A percentile compares a stretch with the other conserved stretches of the same genome.
Evolutionary conservation across 2,888 invertebrate species (phyloP).

Genomic region (Tachystola acroxantha): DNA sequence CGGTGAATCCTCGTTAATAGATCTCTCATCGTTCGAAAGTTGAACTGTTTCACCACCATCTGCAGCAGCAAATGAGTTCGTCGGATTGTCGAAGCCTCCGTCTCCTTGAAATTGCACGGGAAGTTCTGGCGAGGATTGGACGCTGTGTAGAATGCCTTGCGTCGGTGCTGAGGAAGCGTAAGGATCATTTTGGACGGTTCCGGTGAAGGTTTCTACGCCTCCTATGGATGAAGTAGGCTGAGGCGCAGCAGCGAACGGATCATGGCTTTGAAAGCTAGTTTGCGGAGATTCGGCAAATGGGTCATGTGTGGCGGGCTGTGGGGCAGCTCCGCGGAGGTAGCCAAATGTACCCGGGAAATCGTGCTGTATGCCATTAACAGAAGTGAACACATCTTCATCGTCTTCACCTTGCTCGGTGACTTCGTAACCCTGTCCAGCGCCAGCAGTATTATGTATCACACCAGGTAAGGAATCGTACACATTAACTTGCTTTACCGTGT

Average conservation of each 20-base stretch:
- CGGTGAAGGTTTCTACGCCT: slow-evolving; percentile 39
- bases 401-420: slow-evolving; percentile 63
- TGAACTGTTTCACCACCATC: slow-evolving; percentile 23
- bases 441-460: slow-evolving; percentile 31
- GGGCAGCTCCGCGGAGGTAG: slow-evolving; percentile 42
- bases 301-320: slow-evolving; percentile 34
- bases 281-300: slow-evolving; percentile 42
- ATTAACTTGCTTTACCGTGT: slow-evolving; percentile 65
- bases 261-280: slow-evolving; percentile 33
- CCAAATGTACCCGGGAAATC: slow-evolving; percentile 51
- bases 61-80: slow-evolving; percentile 36
- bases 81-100: slow-evolving; percentile 37
- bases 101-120: slow-evolving; percentile 30
- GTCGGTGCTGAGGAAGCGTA: slow-evolving; percentile 36
- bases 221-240: slow-evolving; percentile 37
- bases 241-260: slow-evolving; percentile 40
- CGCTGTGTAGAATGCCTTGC: slow-evolving; percentile 26
- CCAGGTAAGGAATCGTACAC: slow-evolving; percentile 61
- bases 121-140: slow-evolving; percentile 35
- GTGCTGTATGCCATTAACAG: slow-evolving; percentile 49
- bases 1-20: slow-evolving; percentile 38
- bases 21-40: slow-evolving; percentile 30
- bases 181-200: slow-evolving; percentile 31
- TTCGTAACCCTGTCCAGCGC: slow-evolving; percentile 47
- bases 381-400: slow-evolving; percentile 52